Evolutionary conservation across 2,888 invertebrate genomes (phyloP), one percentile per base, ranked within the genome.

Genomic region (Oasisia sp.): DNA sequence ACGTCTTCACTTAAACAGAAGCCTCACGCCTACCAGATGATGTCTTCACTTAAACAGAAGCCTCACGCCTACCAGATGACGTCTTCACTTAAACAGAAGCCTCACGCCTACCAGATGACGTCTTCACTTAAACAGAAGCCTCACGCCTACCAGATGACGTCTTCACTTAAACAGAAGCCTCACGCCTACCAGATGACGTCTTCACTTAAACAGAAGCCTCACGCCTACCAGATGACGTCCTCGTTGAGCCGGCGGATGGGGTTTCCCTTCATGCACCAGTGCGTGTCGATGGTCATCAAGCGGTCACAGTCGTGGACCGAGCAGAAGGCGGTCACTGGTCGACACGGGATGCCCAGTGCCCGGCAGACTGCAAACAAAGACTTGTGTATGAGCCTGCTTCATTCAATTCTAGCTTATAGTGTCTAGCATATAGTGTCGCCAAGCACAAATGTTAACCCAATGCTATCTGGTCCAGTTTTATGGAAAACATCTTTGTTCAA

Each of bases 291-390:
- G 0, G 99, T 99, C 38, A 99, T 97, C 92, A 98, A 98, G 93
- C 97, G 98, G 95, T 99, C 98, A 38, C 99, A 98, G 96, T 99
- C 99, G 95, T 99, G 99, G 0, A 99, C 99, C n/a, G 99, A 98
- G 32, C 98, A 97, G 95, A 98, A 99, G 94, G 98, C 99, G 0
- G 99, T 98, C 3, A 99, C 97, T 0, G 98, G 97, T 91, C 99
- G 97, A 92, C 98, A 97, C 0, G 99, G 99, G 92, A 99, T 98
- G 19, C 99, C 99, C 58, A 99, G 96, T 0, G 98, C 97, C 95
- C 99, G 97, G 95, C 98, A 98, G 95, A 98, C 98, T 97, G 38
- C 32, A 32, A 32, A 56, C 50, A 90, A 32, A 45, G n/a, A 32
- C 58, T 32, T n/a, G 19, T n/a, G 74, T 3, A 27, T 7, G 74